Base-by-base conservation (phyloP, 2,113 vertebrate species). In the Odontesthes bonariensis region DNA sequence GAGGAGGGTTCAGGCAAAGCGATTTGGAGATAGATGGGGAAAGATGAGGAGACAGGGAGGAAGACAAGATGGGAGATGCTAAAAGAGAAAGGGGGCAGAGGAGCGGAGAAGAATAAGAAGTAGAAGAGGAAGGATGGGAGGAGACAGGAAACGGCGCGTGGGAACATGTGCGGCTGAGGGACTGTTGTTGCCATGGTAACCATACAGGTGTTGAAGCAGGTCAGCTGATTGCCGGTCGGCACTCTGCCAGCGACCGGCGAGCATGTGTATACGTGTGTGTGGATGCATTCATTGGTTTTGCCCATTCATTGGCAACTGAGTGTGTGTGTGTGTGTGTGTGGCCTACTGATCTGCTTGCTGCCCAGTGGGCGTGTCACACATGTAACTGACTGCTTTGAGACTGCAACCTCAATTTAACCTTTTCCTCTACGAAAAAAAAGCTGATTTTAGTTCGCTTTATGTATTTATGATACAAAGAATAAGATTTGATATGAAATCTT, bases 131-230 rank as follows among this genome's bases (percentile, higher is more conserved):
- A 17, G 27, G 44, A 76, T 0, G 13, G 73, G 59, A 71, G 71
- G 64, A 72, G 59, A 85, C 74, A 73, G 75, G 77, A 88, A 85
- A 59, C 64, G 1, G 59, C 3, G 55, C 31, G 57, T 57, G 62
- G 67, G 69, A 82, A 57, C 33, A 57, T 52, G 64, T 58, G 53
- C 16, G 19, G 40, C 63, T 11, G 17, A 53, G 65, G 69, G 56
- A 71, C 63, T 53, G 58, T 64, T 72, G 91, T 88, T 91, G 57
- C 85, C 72, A 79, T 77, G 82, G 85, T 44, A 77, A 92, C 86
- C 49, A 3, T 62, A 85, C 85, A 90, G 88, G 85, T 89, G 87
- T 83, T 79, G 60, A 87, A 83, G 79, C 86, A 71, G 86, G 84
- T 89, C 84, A 88, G 81, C 79, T 56, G 71, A 75, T 81, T 69